Evolutionary conservation across 2,113 vertebrate species (phyloP), one percentile per base, ranked within the genome.

Genomic region (Hemicordylus capensis): DNA sequence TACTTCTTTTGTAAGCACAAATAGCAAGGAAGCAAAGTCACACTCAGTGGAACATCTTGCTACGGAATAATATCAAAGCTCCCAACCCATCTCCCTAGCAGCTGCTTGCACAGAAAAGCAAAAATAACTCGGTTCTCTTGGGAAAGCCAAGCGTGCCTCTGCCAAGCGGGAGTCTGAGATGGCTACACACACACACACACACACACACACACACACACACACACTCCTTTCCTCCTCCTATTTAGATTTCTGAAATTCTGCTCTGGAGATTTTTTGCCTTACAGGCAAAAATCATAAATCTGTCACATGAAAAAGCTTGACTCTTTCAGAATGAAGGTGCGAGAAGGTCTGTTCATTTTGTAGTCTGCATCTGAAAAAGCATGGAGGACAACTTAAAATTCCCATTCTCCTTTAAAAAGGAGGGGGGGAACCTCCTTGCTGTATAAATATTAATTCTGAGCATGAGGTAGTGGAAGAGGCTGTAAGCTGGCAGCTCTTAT

Each of bases 381-480:
- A 19, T 0, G 0, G 89, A 92, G 84, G 89, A 44, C 51, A 63
- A 89, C 83, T 89, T 91, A 76, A 95, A 94, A 93, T 93, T 82
- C 73, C 61, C 64, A 67, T 85, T 88, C 6, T 24, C 8, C 2
- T n/a, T 24, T 42, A 73, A 28, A n/a, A n/a, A n/a, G n/a, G n/a
- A n/a, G n/a, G 34, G 22, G 26, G 14, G 61, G 85, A 39, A 79
- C 85, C 88, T 87, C 91, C 90, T 84, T 76, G 61, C 84, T 92
- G 94, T 93, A 96, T 96, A 95, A 96, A 96, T 96, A 96, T 95
- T 95, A 95, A 96, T 94, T 91, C 80, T n/a, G 64, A 92, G 88
- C 76, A 56, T 73, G 88, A 31, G 2, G 85, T 93, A 93, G 91
- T 15, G 39, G 93, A 93, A 88, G 88, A 94, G 90, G 67, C 3